phyloP scores from a whole-genome alignment of 1,140 invertebrate species.

The Myzus persicae region DNA sequence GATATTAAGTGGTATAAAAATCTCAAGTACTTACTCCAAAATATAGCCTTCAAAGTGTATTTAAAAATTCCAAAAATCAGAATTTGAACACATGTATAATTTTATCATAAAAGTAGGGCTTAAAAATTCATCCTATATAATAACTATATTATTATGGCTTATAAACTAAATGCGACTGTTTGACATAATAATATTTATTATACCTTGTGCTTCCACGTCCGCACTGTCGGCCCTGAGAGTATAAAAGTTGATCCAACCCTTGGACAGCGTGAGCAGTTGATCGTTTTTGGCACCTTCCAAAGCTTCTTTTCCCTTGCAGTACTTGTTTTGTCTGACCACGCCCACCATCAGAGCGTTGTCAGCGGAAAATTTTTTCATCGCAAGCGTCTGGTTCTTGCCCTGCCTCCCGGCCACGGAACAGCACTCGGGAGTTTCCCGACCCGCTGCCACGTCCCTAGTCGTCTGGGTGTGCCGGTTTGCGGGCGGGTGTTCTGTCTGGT shows the following conservation, averaged over 20 bases:
- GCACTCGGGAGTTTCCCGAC: neutral
- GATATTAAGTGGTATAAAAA: too few relatives aligned
- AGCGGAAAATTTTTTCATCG: neutral
- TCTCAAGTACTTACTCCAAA: too few relatives aligned
- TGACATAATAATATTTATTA: neutral
- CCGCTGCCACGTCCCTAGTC: neutral
- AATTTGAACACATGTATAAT: too few relatives aligned
- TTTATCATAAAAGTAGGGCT: too few relatives aligned
- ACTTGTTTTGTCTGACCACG: slow-evolving; percentile 35
- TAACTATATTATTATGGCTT: too few relatives aligned
- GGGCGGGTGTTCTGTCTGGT: slow-evolving; percentile 11
- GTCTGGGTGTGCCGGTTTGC: neutral
- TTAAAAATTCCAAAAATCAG: too few relatives aligned
- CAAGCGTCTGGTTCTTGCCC: neutral
- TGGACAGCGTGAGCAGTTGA: slow-evolving; percentile 62
- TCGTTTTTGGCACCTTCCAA: slow-evolving; percentile 59
- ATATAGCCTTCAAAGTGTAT: too few relatives aligned
- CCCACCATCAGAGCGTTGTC: slow-evolving; percentile 44
- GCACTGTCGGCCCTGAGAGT: slow-evolving; percentile 61
- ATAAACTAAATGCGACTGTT: too few relatives aligned
- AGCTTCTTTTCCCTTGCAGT: slow-evolving; percentile 37
- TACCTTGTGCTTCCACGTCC: slow-evolving; percentile 59
- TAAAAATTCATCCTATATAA: too few relatives aligned
- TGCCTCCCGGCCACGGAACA: too few relatives aligned
- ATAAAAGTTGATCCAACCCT: slow-evolving; percentile 65